These are phyloP conservation scores for Agelas oroides DNA, from an alignment of 37 sponge, comb jelly and placozoan species.

Conservation along the genomic window DNA sequence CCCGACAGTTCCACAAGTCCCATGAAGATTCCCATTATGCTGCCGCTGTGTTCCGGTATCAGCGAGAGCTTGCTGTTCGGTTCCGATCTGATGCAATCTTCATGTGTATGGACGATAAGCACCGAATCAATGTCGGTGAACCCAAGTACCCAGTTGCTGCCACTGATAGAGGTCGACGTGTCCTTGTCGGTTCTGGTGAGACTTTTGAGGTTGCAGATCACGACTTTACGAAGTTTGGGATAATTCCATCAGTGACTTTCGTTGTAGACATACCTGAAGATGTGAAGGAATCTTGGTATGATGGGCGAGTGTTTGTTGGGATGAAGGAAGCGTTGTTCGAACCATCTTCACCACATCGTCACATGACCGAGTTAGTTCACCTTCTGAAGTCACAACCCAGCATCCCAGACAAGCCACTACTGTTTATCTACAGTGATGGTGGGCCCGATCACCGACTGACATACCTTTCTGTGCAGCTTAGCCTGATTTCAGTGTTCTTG, in stretches of 20 bases:
- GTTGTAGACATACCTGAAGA: slow-evolving; percentile 48
- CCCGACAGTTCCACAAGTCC: slow-evolving; percentile 26
- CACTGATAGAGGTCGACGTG: slow-evolving; percentile 50
- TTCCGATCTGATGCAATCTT: slow-evolving; percentile 14
- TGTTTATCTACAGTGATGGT: slow-evolving; percentile 65
- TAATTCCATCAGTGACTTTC: slow-evolving; percentile 56
- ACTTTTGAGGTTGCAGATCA: slow-evolving; percentile 67
- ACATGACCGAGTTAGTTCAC: neutral
- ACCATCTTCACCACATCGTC: slow-evolving; percentile 33
- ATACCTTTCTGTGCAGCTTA: slow-evolving; percentile 57
- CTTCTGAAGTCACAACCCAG: too few species aligned
- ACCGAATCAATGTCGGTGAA: slow-evolving; percentile 67
- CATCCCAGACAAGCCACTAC: slow-evolving; percentile 11
- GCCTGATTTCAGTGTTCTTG: slow-evolving; percentile 51
- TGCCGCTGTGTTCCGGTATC: slow-evolving; percentile 43
- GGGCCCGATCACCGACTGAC: slow-evolving; percentile 65
- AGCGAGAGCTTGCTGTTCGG: slow-evolving; percentile 50
- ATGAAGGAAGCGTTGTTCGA: slow-evolving; percentile 49
- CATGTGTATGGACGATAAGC: slow-evolving; percentile 66
- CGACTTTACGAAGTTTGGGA: slow-evolving; percentile 58
- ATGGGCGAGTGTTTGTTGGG: slow-evolving; percentile 44
- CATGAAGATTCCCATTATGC: slow-evolving; percentile 64
- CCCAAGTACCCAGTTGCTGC: slow-evolving; percentile 72
- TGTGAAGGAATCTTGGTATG: slow-evolving; percentile 51
- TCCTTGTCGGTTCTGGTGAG: slow-evolving; percentile 14